Evolutionary conservation across 2,888 invertebrate genomes (phyloP).

Genomic region (Holacanthella duospinosa): DNA sequence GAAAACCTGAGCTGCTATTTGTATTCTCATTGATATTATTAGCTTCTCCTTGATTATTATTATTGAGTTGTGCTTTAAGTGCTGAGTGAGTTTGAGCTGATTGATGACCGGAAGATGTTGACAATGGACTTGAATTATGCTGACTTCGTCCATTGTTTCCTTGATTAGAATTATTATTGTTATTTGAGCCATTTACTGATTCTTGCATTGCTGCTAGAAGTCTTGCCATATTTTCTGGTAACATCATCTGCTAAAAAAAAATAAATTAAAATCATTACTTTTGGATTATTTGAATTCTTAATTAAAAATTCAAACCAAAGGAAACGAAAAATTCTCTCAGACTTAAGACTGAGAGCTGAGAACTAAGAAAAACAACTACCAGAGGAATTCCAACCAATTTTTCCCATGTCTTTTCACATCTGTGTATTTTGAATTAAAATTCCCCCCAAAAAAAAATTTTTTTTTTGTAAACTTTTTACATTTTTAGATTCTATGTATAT

Average conservation of each 20-base stretch:
- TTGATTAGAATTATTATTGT: neutral
- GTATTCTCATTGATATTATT: slow-evolving; percentile 29
- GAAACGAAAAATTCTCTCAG: neutral
- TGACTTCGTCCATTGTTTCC: neutral
- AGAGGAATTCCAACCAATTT: too few species aligned
- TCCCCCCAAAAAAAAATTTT: neutral
- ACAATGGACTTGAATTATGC: neutral
- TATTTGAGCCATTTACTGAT: slow-evolving; percentile 20
- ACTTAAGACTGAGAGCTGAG: neutral
- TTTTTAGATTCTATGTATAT: neutral
- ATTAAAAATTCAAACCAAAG: neutral
- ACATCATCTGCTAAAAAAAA: slow-evolving; percentile 31
- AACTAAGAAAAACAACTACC: too few species aligned
- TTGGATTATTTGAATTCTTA: neutral
- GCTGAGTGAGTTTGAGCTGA: neutral
- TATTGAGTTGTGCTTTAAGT: slow-evolving; percentile 6
- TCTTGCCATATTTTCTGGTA: slow-evolving; percentile 37
- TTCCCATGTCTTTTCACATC: neutral
- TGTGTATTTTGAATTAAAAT: neutral
- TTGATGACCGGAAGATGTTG: neutral
- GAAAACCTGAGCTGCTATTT: slow-evolving; percentile 8
- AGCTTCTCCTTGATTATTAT: slow-evolving; percentile 20
- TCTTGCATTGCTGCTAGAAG: slow-evolving; percentile 37
- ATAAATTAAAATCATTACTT: neutral
- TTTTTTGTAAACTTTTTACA: too few species aligned